Evolutionary conservation across 64 coral and sea anemone species (phyloP).

Genomic region (Dendronephthya gigantea): DNA sequence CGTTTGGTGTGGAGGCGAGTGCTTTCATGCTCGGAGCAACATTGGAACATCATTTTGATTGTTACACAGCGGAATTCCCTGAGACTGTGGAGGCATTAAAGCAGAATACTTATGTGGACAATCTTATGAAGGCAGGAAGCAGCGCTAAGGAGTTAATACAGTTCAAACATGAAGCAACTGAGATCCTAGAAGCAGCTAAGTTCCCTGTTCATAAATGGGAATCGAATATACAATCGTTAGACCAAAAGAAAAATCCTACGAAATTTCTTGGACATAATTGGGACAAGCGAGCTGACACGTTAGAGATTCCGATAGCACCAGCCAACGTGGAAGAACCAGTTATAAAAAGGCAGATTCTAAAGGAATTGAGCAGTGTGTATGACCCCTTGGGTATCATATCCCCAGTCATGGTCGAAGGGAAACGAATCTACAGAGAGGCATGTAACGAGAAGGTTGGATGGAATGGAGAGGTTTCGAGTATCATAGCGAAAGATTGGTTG

Average conservation of each 20-base stretch:
- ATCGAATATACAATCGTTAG: slow-evolving; percentile 20
- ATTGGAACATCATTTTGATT: slow-evolving; percentile 26
- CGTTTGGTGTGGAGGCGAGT: slow-evolving; percentile 20
- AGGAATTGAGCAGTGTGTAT: slow-evolving; percentile 28
- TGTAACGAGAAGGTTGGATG: slow-evolving; percentile 26
- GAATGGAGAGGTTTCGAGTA: slow-evolving; percentile 27
- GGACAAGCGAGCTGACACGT: slow-evolving; percentile 28
- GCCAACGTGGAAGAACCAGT: slow-evolving; percentile 15
- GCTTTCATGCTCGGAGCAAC: slow-evolving; percentile 28
- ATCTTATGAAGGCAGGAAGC: slow-evolving; percentile 24
- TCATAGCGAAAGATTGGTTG: too few species aligned
- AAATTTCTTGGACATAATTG: slow-evolving; percentile 30
- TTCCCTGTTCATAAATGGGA: slow-evolving; percentile 37
- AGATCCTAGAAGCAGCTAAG: slow-evolving; percentile 21
- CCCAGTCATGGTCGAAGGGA: slow-evolving; percentile 29
- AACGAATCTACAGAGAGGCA: too few species aligned
- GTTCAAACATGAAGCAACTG: slow-evolving; percentile 38
- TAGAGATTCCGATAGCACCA: slow-evolving; percentile 15
- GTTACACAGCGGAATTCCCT: slow-evolving; percentile 10
- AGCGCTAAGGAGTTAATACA: slow-evolving; percentile 14
- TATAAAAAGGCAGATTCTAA: slow-evolving; percentile 22
- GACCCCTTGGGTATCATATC: slow-evolving; percentile 34
- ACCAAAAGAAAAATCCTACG: slow-evolving; percentile 31
- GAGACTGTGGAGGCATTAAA: slow-evolving; percentile 18
- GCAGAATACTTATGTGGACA: slow-evolving; percentile 30